phyloP scores from a whole-genome alignment of 2,113 vertebrate genomes.

The Crocuta crocuta region DNA sequence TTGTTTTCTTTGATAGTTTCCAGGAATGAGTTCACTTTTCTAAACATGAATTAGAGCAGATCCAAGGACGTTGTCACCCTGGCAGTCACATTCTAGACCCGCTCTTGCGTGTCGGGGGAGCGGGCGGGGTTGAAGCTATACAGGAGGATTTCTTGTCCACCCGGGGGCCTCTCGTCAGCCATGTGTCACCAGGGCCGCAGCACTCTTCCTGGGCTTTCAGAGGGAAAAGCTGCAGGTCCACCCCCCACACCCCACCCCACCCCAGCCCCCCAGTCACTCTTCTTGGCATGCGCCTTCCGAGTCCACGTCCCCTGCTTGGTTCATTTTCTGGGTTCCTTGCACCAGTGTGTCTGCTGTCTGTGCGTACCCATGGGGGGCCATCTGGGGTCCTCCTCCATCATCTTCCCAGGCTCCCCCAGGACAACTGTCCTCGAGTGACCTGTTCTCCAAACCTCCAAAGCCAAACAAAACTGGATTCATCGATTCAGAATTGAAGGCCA shows the following conservation, averaged over 20 bases:
- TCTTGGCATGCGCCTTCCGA: not conserved
- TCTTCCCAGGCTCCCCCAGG: not conserved
- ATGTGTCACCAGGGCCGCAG: not conserved
- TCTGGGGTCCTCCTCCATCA: not conserved
- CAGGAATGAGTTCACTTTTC: not conserved
- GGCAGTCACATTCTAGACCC: not conserved
- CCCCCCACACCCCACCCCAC: no score
- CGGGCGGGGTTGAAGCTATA: not conserved
- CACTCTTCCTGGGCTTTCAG: not conserved
- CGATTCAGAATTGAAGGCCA: not conserved
- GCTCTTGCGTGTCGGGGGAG: not conserved
- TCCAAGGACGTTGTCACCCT: not conserved
- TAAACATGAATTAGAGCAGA: not conserved
- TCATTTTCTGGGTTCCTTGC: not conserved
- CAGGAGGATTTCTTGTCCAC: not conserved
- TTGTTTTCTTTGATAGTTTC: not conserved
- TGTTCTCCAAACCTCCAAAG: not conserved
- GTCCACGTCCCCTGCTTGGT: not conserved
- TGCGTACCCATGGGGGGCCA: not conserved
- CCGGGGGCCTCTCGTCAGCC: not conserved
- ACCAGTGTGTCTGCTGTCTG: not conserved
- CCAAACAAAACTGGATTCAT: not conserved
- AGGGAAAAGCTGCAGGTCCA: not conserved
- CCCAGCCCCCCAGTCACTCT: not conserved
- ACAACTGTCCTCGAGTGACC: not conserved